A percentile compares a stretch with the other conserved stretches of the same genome.
Conservation (phyloP, 1,140 invertebrate genomes). For the Caenorhabditis brenneri region DNA sequence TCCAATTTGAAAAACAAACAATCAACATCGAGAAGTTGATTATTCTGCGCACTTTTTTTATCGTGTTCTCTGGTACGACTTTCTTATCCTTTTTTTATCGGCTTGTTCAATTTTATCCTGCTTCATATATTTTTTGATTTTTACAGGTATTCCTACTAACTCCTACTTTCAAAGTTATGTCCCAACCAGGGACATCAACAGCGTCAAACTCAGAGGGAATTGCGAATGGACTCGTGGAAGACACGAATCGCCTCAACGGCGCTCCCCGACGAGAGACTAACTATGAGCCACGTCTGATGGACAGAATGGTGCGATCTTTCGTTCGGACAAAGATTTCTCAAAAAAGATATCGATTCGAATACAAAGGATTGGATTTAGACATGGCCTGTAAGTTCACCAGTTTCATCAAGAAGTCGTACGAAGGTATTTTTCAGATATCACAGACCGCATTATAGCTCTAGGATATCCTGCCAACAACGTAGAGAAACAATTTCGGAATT, state of each 20-base stretch:
- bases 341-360: constrained; percentile 75
- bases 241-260: too few relatives aligned
- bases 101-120: too few relatives aligned
- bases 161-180: background rate
- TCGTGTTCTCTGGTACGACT: too few relatives aligned
- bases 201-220: too few relatives aligned
- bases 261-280: background rate
- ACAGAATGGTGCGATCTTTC: background rate
- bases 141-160: background rate
- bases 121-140: too few relatives aligned
- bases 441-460: constrained; percentile 76
- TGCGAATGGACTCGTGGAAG: too few relatives aligned
- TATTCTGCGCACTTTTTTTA: too few relatives aligned
- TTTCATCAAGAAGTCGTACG: background rate
- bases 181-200: too few relatives aligned
- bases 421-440: constrained; percentile 68
- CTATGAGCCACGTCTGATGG: background rate
- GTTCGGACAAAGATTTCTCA: constrained; percentile 74
- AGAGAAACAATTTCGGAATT: constrained; percentile 76
- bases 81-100: too few relatives aligned
- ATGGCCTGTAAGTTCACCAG: constrained; percentile 72
- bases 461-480: constrained; percentile 76
- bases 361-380: constrained; percentile 76
- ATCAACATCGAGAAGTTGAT: too few relatives aligned
- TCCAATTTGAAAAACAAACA: too few relatives aligned